Evolutionary conservation across 2,888 invertebrate genomes (phyloP).

Genomic region (Trichogramma evanescens): DNA sequence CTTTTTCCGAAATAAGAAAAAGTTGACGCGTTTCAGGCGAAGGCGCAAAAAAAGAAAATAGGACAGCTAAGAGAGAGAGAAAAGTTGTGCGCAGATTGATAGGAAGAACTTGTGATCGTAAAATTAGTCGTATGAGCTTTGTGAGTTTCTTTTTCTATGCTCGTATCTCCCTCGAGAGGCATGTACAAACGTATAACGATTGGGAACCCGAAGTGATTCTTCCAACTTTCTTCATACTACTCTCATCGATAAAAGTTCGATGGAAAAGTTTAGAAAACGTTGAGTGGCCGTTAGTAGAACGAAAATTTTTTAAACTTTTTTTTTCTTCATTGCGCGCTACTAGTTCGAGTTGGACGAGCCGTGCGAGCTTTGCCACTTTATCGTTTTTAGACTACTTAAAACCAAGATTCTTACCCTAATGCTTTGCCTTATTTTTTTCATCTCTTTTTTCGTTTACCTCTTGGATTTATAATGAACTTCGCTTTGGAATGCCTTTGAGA

Average conservation of each 20-base stretch:
- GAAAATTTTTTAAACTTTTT: constrained; percentile 10
- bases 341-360: constrained; percentile 4
- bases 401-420: constrained; percentile 15
- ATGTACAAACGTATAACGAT: constrained; percentile 9
- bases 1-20: not conserved
- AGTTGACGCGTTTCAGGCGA: constrained; percentile 5
- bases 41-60: not conserved
- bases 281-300: constrained; percentile 21
- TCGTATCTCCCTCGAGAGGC: not conserved
- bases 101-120: constrained; percentile 8
- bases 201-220: constrained; percentile 21
- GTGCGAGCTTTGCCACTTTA: no score
- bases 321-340: not conserved
- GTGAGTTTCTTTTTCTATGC: constrained; percentile 7
- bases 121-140: constrained; percentile 20
- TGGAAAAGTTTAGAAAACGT: constrained; percentile 20
- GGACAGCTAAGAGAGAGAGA: constrained; percentile 15
- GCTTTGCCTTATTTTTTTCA: not conserved
- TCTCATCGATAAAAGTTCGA: constrained; percentile 23
- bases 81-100: constrained; percentile 20
- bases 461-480: constrained; percentile 18
- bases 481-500: not conserved
- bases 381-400: constrained; percentile 10
- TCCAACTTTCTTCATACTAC: constrained; percentile 21
- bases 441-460: not conserved